Conservation (phyloP, 2,797 vertebrate species). For the Menidia menidia region DNA sequence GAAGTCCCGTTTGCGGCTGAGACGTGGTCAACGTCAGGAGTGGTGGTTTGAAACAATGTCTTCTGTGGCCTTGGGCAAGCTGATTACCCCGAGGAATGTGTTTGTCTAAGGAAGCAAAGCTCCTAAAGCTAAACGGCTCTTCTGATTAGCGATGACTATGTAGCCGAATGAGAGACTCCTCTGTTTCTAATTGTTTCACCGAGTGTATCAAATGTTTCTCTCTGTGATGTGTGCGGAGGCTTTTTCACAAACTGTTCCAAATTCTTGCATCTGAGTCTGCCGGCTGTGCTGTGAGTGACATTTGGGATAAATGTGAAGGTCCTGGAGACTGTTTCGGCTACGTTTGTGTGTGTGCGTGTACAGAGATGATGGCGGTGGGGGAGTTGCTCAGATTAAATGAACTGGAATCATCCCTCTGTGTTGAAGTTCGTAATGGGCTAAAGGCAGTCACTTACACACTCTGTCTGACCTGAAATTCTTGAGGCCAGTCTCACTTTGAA, state of each 20-base stretch:
- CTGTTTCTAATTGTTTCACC: constrained; percentile 5
- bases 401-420: constrained; percentile 67
- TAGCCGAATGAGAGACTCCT: constrained; percentile 19
- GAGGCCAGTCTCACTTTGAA: constrained; percentile 71
- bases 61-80: constrained; percentile 65
- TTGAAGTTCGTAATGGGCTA: constrained; percentile 51
- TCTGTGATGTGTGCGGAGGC: background rate
- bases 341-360: too few relatives aligned
- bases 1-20: constrained; percentile 61
- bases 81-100: constrained; percentile 79
- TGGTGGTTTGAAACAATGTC: constrained; percentile 74
- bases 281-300: constrained; percentile 12
- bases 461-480: constrained; percentile 75
- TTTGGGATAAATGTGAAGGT: constrained; percentile 43
- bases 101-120: constrained; percentile 74
- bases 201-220: background rate
- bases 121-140: constrained; percentile 66
- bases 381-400: constrained; percentile 65
- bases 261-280: background rate
- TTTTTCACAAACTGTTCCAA: background rate
- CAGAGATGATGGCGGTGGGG: background rate
- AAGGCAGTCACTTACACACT: constrained; percentile 60
- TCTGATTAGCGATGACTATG: constrained; percentile 58
- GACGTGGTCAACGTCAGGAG: constrained; percentile 59
- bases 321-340: constrained; percentile 26